Evolutionary conservation across 2,797 vertebrate species (phyloP), one percentile per base, ranked within the genome.

Genomic region (Dendrocincla tyrannina): DNA sequence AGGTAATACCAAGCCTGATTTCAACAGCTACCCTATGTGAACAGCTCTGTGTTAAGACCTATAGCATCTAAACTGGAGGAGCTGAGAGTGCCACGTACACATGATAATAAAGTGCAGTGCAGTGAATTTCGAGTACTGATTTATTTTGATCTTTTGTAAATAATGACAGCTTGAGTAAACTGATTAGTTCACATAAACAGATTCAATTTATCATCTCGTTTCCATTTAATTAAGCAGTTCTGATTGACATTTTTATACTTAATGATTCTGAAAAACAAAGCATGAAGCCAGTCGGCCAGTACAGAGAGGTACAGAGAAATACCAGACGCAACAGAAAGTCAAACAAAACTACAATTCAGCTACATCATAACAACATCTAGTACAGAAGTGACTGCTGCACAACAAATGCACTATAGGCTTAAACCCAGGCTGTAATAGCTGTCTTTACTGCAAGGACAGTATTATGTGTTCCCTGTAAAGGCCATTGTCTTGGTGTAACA

Each of bases 171-270:
- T 25, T 84, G 49, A 68, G 30, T 83, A 88, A 93, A 76, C 17
- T 32, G 60, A 68, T 77, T 63, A 42, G n/a, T 24, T 77, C 47
- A 59, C 22, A 80, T 69, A 88, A 64, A 58, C 44, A 49, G 9
- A 67, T 13, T 37, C 3, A 47, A 53, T 67, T 66, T 91, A 64
- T 74, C 17, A 63, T 49, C n/a, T 85, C 15, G 52, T 88, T 89
- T 92, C 18, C 18, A 67, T 78, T 83, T 92, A 96, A 91, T 70
- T 28, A 78, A 74, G 27, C 13, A 52, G 23, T 70, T 77, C 33
- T 62, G 12, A 23, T 32, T 67, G n/a, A 30, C 24, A 64, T 68
- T 88, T 85, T 90, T 81, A 46, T 42, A 56, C 23, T 82, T 66
- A 63, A 67, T 63, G 35, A 52, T 35, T 79, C 35, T 23, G 24